phyloP scores from a whole-genome alignment of 2,888 invertebrate genomes.

The Dioctria rufipes region DNA sequence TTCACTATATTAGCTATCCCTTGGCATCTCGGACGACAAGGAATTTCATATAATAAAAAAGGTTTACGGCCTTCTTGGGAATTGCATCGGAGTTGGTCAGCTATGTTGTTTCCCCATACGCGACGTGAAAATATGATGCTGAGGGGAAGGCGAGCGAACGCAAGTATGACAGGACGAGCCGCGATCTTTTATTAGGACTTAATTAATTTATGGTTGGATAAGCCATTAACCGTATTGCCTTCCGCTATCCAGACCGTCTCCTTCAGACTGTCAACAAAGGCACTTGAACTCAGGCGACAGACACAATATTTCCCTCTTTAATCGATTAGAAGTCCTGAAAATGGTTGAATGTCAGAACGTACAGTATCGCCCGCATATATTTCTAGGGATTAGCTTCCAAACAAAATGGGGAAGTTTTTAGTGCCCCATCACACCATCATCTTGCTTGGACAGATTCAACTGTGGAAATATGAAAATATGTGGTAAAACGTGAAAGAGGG shows the following conservation, averaged over 20 bases:
- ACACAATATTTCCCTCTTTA: not conserved
- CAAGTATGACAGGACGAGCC: not conserved
- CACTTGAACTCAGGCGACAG: not conserved
- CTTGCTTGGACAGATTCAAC: not conserved
- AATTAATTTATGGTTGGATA: constrained; percentile 42
- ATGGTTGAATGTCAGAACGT: not conserved
- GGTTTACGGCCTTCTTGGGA: constrained; percentile 40
- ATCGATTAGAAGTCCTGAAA: not conserved
- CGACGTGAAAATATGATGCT: not conserved
- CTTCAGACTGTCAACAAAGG: constrained; percentile 6
- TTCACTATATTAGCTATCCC: constrained; percentile 27
- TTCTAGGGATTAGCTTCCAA: not conserved
- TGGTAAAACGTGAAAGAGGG: not conserved
- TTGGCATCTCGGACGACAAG: constrained; percentile 18
- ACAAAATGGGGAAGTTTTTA: not conserved
- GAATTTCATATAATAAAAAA: constrained; percentile 17
- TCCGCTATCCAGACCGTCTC: not conserved
- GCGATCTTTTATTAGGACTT: constrained; percentile 31
- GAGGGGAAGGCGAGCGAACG: not conserved
- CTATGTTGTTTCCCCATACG: not conserved
- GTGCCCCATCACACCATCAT: not conserved
- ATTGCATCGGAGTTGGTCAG: not conserved
- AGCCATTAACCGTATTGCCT: constrained; percentile 29
- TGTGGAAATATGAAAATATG: constrained; percentile 18
- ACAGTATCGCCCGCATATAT: not conserved